Percentiles rank a stretch among this genome's conserved stretches.
These are phyloP conservation scores for Stenodema calcarata DNA, from an alignment of 2,888 invertebrate species.

Conservation along the genomic window DNA sequence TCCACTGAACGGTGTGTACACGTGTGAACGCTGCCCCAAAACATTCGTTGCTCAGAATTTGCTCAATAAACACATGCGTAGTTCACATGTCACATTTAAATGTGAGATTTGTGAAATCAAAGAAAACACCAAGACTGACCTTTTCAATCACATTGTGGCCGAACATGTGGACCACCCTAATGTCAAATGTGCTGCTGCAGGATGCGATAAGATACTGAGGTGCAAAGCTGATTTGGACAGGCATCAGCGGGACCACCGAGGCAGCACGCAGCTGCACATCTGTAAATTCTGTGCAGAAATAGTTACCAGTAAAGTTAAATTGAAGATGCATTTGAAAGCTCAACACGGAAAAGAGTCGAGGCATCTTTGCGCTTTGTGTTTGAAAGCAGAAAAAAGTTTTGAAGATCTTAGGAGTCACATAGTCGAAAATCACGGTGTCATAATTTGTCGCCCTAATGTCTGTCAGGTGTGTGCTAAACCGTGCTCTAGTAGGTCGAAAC, in stretches of 20 bases:
- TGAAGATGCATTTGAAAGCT: conserved; percentile 68
- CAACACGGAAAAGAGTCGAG: conserved; percentile 67
- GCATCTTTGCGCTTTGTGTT: conserved; percentile 67
- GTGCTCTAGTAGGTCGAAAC: conserved; percentile 68
- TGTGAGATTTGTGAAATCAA: conserved; percentile 68
- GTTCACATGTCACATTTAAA: conserved; percentile 66
- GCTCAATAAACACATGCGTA: conserved; percentile 65
- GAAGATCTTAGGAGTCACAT: conserved; percentile 67
- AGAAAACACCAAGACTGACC: conserved; percentile 66
- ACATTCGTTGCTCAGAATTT: conserved; percentile 65
- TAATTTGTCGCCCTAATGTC: conserved; percentile 64
- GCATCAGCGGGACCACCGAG: conserved; percentile 65
- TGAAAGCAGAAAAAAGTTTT: conserved; percentile 66
- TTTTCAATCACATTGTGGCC: conserved; percentile 65
- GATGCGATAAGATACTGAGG: conserved; percentile 66
- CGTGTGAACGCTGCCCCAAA: conserved; percentile 66
- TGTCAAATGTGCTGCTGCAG: conserved; percentile 63
- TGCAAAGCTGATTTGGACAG: conserved; percentile 64
- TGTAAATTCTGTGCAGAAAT: conserved; percentile 69
- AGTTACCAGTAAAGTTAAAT: conserved; percentile 66
- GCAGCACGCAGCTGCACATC: conserved; percentile 63
- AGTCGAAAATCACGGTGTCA: conserved; percentile 64
- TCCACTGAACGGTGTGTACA: conserved; percentile 59
- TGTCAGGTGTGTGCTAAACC: conserved; percentile 69
- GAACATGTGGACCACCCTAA: conserved; percentile 66